Conservation (phyloP, 2,888 invertebrate genomes). For the Acronicta leporina region DNA sequence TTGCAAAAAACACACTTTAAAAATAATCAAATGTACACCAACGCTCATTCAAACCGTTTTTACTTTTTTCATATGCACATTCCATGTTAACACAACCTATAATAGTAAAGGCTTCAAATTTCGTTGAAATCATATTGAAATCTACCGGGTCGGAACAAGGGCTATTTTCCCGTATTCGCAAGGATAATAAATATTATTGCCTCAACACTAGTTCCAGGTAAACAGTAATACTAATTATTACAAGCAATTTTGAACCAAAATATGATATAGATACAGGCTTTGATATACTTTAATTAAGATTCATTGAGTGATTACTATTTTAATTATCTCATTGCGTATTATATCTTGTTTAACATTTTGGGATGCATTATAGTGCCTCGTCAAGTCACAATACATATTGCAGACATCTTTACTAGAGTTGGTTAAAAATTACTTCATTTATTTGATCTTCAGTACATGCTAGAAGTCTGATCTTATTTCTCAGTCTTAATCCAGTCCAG, state of each 20-base stretch:
- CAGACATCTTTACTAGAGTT: too few species aligned
- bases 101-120: conserved; percentile 5
- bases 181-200: conserved; percentile 34
- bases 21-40: too few species aligned
- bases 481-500: too few species aligned
- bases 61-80: neutral
- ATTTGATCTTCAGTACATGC: too few species aligned
- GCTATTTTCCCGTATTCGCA: conserved; percentile 21
- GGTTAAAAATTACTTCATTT: too few species aligned
- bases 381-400: too few species aligned
- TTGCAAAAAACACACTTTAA: too few species aligned
- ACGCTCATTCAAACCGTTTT: too few species aligned
- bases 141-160: conserved; percentile 25
- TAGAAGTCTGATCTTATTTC: too few species aligned
- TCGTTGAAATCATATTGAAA: conserved; percentile 23
- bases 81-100: conserved; percentile 34
- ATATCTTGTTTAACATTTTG: too few species aligned
- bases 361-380: too few species aligned
- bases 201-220: conserved; percentile 14
- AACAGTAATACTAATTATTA: conserved; percentile 39
- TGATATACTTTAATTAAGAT: neutral
- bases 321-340: too few species aligned
- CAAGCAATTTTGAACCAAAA: conserved; percentile 18
- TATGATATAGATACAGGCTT: conserved; percentile 8
- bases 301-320: neutral